Conservation (phyloP, 1,140 invertebrate species). For the Rhagoletis pomonella region DNA sequence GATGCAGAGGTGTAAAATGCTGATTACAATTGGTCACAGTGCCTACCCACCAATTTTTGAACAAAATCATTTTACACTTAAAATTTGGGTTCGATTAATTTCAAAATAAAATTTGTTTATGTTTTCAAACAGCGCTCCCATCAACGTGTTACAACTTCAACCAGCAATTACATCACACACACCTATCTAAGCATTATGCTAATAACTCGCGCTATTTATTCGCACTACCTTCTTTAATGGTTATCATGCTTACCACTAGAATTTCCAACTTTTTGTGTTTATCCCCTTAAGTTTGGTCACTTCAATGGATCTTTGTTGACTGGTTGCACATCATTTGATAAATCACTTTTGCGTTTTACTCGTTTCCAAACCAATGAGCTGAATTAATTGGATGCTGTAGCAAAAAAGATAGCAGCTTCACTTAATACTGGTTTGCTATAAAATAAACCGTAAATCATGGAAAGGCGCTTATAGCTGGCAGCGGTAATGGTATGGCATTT, state of each 20-base stretch:
- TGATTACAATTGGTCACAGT: no score
- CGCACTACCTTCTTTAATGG: not conserved
- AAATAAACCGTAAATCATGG: not conserved
- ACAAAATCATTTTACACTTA: no score
- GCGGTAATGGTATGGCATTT: not conserved
- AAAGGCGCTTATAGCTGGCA: not conserved
- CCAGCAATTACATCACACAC: not conserved
- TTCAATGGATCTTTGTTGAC: constrained; percentile 26
- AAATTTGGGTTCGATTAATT: no score
- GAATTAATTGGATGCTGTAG: constrained; percentile 17
- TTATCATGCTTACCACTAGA: not conserved
- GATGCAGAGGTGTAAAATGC: no score
- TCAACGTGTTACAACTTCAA: no score
- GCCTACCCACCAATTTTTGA: no score
- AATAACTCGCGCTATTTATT: not conserved
- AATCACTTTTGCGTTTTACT: constrained; percentile 41
- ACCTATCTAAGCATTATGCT: not conserved
- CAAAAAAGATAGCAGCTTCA: not conserved
- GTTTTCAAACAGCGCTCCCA: no score
- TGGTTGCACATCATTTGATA: constrained; percentile 39
- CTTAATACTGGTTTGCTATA: not conserved
- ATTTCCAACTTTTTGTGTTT: not conserved
- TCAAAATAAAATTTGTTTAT: no score
- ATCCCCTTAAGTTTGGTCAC: constrained; percentile 25
- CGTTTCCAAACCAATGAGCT: constrained; percentile 45